A percentile compares a stretch with the other conserved stretches of the same genome.
phyloP scores from a whole-genome alignment of 2,113 vertebrate genomes.

The Rhombomys opimus region DNA sequence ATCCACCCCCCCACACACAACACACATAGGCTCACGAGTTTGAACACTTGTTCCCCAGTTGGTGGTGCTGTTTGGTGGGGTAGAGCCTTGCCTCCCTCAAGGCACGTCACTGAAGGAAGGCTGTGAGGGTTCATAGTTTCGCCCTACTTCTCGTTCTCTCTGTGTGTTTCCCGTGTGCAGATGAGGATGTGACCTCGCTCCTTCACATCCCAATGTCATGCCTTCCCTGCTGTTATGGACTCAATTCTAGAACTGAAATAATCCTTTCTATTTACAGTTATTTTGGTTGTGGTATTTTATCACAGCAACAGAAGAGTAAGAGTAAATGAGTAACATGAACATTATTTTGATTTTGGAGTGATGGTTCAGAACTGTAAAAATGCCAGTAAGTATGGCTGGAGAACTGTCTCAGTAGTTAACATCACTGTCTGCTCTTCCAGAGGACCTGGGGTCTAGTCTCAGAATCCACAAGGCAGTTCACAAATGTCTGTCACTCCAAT shows the following conservation, averaged over 20 bases:
- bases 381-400: not conserved
- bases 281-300: not conserved
- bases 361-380: conserved; percentile 36
- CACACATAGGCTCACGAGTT: too few relatives aligned
- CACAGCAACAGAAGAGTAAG: not conserved
- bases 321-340: not conserved
- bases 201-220: not conserved
- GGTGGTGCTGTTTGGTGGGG: not conserved
- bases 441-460: not conserved
- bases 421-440: not conserved
- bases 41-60: too few relatives aligned
- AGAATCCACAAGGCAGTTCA: not conserved
- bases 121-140: not conserved
- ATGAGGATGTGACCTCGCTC: not conserved
- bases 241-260: not conserved
- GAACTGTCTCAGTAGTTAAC: not conserved
- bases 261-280: not conserved
- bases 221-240: not conserved
- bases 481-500: not conserved
- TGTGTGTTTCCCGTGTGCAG: not conserved
- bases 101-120: not conserved
- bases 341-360: not conserved
- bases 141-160: not conserved
- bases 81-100: not conserved
- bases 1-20: too few relatives aligned